Evolutionary conservation across 2,113 vertebrate genomes (phyloP).

Genomic region (Dendropsophus ebraccatus): DNA sequence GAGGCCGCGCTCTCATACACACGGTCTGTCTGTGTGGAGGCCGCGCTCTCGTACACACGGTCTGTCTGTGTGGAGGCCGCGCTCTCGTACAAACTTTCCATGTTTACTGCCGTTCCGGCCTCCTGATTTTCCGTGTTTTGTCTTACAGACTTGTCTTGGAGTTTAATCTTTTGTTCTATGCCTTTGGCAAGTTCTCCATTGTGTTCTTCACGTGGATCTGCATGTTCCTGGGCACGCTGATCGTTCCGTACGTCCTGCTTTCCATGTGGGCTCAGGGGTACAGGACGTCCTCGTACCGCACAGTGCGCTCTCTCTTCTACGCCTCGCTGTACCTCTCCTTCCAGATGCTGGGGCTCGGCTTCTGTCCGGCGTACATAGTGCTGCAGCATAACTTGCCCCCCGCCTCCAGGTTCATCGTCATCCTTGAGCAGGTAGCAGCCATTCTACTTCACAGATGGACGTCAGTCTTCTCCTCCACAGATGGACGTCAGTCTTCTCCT

Average conservation of each 20-base stretch:
- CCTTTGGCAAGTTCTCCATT: slow-evolving; percentile 85
- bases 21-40: too few relatives aligned
- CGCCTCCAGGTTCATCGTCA: slow-evolving; percentile 87
- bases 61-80: too few relatives aligned
- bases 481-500: too few relatives aligned
- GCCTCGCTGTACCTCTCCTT: slow-evolving; percentile 79
- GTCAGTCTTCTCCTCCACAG: too few relatives aligned
- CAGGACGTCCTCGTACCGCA: slow-evolving; percentile 67
- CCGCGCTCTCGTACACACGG: too few relatives aligned
- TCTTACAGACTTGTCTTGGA: slow-evolving; percentile 86
- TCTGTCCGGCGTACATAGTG: slow-evolving; percentile 81
- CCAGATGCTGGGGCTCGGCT: slow-evolving; percentile 81
- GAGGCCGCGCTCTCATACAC: too few relatives aligned
- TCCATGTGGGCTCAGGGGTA: slow-evolving; percentile 82
- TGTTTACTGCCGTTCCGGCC: too few relatives aligned
- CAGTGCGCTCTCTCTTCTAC: slow-evolving; percentile 71
- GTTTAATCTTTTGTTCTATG: slow-evolving; percentile 88
- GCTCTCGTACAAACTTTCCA: too few relatives aligned
- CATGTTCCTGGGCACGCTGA: slow-evolving; percentile 87
- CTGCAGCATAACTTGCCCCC: slow-evolving; percentile 83
- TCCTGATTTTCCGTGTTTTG: too few relatives aligned
- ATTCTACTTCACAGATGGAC: too few relatives aligned
- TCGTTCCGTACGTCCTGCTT: slow-evolving; percentile 84
- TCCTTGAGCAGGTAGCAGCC: slow-evolving; percentile 86
- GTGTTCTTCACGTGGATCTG: slow-evolving; percentile 86